Evolutionary conservation across 2,888 invertebrate genomes (phyloP).

Genomic region (Campoplex nolae): DNA sequence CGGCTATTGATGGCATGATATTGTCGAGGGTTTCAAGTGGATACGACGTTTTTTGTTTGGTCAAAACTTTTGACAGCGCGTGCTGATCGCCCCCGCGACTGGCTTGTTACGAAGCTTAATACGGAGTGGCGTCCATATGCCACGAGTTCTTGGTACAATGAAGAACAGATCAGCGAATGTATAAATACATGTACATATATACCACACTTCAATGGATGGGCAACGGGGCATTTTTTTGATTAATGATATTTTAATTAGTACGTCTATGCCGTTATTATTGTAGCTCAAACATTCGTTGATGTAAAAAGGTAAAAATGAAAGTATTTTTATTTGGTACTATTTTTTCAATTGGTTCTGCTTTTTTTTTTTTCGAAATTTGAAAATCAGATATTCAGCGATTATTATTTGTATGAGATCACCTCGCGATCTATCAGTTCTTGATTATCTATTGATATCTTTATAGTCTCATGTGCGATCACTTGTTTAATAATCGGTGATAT

Average conservation of each 20-base stretch:
- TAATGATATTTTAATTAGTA: not conserved
- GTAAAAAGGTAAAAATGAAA: not conserved
- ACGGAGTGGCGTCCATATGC: constrained; percentile 69
- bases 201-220: not conserved
- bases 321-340: not conserved
- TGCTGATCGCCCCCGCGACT: constrained; percentile 56
- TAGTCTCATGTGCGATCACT: not conserved
- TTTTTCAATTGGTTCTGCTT: not conserved
- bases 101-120: constrained; percentile 72
- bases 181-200: not conserved
- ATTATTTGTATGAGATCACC: no score
- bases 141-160: constrained; percentile 65
- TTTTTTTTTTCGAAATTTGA: no score
- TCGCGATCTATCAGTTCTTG: not conserved
- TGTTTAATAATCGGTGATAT: no score
- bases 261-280: not conserved
- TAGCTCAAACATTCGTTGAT: not conserved
- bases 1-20: constrained; percentile 8
- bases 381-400: not conserved
- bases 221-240: not conserved
- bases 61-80: constrained; percentile 67
- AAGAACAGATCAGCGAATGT: not conserved
- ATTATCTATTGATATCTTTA: not conserved
- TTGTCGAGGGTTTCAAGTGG: constrained; percentile 33
- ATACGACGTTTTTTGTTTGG: constrained; percentile 47